Base-by-base conservation (phyloP, 2,113 vertebrate species). In the Xenopus borealis region DNA sequence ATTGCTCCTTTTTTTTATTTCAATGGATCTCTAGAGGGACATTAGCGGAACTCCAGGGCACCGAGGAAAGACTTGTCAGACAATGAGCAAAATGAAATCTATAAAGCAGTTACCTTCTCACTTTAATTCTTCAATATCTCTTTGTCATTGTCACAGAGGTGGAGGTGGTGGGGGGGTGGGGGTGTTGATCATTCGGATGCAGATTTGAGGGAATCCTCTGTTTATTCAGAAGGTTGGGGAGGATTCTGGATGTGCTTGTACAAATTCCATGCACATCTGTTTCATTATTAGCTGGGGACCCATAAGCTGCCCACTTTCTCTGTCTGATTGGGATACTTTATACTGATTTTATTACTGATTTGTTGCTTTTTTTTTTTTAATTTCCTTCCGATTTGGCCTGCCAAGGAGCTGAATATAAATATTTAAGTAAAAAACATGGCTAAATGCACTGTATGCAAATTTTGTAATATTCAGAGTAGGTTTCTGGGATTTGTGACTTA, bases 1-100 rank as follows among this genome's bases (percentile, higher is more conserved):
- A 69, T 69, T 45, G 40, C 65, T 62, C 66, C 67, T 27, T 27
- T 27, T 27, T 27, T 75, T 75, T 75, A 75, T 55, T 68, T 33
- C 53, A 75, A 68, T 58, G 45, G n/a, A 45, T 75, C 72, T 69
- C 72, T 6, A 9, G 65, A 69, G 72, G 72, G 57, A 53, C 11
- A 30, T 7, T 53, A 52, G 72, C 45, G 52, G 68, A 69, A 69
- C 55, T 55, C 55, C 66, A 69, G 23, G 66, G 62, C 66, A 33
- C 64, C 1, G 23, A 44, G 46, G 57, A 69, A 52, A 33, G 30
- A 23, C 72, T n/a, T 33, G 17, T 50, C 45, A 52, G 55, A 23
- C 64, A 75, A 27, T 17, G 3, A 45, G 27, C 62, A 64, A 75
- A 74, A 59, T 13, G 47, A 69, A 62, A 75, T 75, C 44, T 61